Percentiles rank a stretch among this genome's conserved stretches.
phyloP scores from a whole-genome alignment of 2,113 vertebrate species.

The Pteropus alecto region DNA sequence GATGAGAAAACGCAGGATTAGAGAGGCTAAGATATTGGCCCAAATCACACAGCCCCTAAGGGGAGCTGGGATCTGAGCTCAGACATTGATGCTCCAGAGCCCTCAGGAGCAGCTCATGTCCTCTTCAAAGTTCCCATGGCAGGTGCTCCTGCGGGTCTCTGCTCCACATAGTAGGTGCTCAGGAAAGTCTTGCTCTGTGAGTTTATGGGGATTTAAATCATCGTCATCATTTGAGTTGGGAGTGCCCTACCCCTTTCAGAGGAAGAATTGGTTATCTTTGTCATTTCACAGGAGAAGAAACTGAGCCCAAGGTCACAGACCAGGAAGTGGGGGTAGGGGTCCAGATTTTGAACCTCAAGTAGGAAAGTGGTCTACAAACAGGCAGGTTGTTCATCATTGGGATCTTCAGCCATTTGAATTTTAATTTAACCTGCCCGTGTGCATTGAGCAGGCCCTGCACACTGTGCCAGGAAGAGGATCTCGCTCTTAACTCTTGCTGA shows the following conservation, averaged over 20 bases:
- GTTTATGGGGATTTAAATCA: background rate
- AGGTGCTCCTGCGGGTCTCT: background rate
- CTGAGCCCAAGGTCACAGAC: background rate
- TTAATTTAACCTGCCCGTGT: accelerated
- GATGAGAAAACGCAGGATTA: background rate
- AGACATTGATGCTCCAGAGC: background rate
- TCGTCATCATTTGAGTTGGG: background rate
- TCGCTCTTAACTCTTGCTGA: accelerated
- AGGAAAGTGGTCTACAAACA: background rate
- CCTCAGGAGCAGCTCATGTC: background rate
- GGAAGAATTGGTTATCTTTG: background rate
- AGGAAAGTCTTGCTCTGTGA: background rate
- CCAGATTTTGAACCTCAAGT: background rate
- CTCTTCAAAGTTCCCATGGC: background rate
- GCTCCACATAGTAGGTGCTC: background rate
- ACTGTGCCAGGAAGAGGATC: accelerated
- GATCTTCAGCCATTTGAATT: background rate
- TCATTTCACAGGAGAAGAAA: background rate
- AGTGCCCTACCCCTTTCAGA: background rate
- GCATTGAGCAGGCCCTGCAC: background rate
- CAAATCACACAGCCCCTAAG: background rate
- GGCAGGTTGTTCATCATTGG: accelerated
- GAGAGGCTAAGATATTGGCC: background rate
- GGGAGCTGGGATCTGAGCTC: background rate
- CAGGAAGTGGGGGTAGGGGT: background rate